Evolutionary conservation across 2,797 vertebrate genomes (phyloP).

Genomic region (Pantherophis alleghaniensis): DNA sequence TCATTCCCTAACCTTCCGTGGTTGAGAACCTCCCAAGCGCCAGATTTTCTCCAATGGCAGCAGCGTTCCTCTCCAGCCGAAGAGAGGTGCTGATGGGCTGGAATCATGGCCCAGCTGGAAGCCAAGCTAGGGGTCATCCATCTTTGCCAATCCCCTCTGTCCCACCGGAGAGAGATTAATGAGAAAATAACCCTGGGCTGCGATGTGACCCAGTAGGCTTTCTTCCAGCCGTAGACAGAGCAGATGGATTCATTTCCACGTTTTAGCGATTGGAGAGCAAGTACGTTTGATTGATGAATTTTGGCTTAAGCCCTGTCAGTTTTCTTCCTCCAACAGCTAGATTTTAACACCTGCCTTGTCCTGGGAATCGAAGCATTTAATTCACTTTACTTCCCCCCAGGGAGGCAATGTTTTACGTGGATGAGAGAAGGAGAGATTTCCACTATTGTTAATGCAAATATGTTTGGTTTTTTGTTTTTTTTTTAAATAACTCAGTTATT

Average conservation of each 20-base stretch:
- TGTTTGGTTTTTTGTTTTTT: not conserved
- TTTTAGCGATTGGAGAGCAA: not conserved
- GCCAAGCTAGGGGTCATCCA: not conserved
- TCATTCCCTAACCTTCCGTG: not conserved
- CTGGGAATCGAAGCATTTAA: not conserved
- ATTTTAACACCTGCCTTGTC: not conserved
- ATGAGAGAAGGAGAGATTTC: not conserved
- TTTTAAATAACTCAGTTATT: not conserved
- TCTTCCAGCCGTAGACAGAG: not conserved
- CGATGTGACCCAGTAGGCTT: not conserved
- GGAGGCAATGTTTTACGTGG: not conserved
- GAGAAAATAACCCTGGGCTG: conserved; percentile 14
- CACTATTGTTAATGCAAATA: not conserved
- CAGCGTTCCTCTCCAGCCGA: not conserved
- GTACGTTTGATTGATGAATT: not conserved
- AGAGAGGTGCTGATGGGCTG: not conserved
- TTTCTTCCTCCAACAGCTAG: not conserved
- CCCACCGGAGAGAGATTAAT: not conserved
- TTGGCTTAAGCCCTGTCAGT: not conserved
- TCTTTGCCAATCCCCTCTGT: not conserved
- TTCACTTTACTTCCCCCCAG: not conserved
- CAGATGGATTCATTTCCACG: conserved; percentile 19
- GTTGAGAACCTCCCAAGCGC: not conserved
- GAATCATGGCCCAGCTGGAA: not conserved
- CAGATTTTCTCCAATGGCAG: no score